These are phyloP conservation scores for Listronotus bonariensis DNA, from an alignment of 1,140 invertebrate species.

Conservation along the genomic window DNA sequence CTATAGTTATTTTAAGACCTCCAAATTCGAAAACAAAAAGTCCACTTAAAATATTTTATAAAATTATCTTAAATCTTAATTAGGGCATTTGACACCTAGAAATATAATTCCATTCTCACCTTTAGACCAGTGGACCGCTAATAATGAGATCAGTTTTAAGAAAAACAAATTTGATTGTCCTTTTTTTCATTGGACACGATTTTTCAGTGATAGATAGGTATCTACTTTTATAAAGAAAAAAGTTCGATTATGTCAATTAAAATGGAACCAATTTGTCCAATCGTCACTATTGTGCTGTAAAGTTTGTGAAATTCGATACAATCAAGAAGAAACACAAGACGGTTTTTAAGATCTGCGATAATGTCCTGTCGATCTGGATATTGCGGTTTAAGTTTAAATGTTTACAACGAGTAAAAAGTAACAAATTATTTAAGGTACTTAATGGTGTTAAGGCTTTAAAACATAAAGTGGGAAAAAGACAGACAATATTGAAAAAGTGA, in stretches of 20 bases:
- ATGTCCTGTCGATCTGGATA: no score
- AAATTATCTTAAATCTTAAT: slow-evolving; percentile 23
- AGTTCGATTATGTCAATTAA: slow-evolving; percentile 21
- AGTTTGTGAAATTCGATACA: slow-evolving; percentile 10
- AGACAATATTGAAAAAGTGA: no score
- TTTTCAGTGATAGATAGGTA: slow-evolving; percentile 21
- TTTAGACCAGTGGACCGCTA: background rate
- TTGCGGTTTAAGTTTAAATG: no score
- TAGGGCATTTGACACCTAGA: slow-evolving; percentile 30
- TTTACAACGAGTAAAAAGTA: no score
- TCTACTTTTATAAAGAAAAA: slow-evolving; percentile 19
- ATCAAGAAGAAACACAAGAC: no score
- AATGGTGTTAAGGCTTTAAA: no score
- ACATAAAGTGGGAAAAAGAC: no score
- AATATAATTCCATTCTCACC: slow-evolving; percentile 24
- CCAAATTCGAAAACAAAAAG: no score
- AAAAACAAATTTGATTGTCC: slow-evolving; percentile 29
- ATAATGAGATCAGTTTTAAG: slow-evolving; percentile 22
- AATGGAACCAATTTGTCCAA: background rate
- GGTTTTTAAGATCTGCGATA: no score
- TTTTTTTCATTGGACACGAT: slow-evolving; percentile 24
- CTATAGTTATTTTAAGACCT: no score
- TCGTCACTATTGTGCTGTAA: background rate
- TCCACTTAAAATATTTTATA: slow-evolving; percentile 2
- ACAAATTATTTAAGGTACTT: no score